These are phyloP conservation scores for Cardinalis cardinalis DNA, from an alignment of 2,113 vertebrate species.

Conservation along the genomic window DNA sequence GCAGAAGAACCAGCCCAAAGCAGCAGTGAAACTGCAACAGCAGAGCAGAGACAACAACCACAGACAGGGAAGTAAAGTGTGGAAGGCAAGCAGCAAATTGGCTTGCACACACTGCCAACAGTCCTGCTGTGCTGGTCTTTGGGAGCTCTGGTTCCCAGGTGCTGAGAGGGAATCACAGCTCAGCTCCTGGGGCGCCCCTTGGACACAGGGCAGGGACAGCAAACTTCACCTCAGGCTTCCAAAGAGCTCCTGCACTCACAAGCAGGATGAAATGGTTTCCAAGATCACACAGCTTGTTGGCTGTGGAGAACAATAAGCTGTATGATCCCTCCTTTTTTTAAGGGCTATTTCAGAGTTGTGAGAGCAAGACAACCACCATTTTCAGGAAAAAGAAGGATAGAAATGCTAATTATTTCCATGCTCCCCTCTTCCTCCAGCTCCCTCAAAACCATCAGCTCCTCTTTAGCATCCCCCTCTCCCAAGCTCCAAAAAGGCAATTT, in stretches of 20 bases:
- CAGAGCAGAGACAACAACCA: neutral
- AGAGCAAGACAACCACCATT: neutral
- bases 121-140: accelerated
- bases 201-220: neutral
- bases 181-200: neutral
- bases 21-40: neutral
- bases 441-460: neutral
- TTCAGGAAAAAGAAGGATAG: neutral
- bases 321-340: neutral
- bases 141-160: neutral
- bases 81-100: neutral
- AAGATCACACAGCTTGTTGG: neutral
- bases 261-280: neutral
- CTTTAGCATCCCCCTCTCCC: neutral
- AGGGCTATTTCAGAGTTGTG: neutral
- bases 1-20: neutral
- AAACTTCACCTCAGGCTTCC: neutral
- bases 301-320: too few species aligned
- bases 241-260: neutral
- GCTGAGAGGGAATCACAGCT: neutral
- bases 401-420: neutral
- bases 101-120: neutral
- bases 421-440: neutral
- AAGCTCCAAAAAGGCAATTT: neutral
- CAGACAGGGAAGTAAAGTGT: neutral